Evolutionary conservation across 2,113 vertebrate genomes (phyloP), one percentile per base, ranked within the genome.

Genomic region (Xenopus borealis): DNA sequence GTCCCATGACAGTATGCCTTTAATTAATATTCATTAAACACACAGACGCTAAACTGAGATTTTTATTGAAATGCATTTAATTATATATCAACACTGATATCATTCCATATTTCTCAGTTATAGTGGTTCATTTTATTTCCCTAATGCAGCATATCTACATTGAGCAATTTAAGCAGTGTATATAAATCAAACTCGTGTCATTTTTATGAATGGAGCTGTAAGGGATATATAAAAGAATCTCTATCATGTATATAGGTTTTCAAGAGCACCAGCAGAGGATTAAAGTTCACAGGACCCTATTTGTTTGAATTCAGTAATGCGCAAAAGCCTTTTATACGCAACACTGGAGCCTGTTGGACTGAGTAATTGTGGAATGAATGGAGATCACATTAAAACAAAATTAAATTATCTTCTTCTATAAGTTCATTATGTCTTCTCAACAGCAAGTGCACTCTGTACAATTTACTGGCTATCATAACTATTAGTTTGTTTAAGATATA

Each of bases 331-430:
- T 77, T 77, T 77, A 77, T 69, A 63, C 61, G 74, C 17, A 64
- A 64, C 66, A 77, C 59, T 64, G 74, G 67, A 77, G 67, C 74
- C 59, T 27, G 62, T 18, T 77, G 59, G 74, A 64, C 62, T 50
- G 67, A 55, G 30, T 77, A 77, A 77, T 76, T 76, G 18, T 40
- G 52, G 63, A 70, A 57, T 64, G 61, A 61, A 69, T 23, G 70
- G 61, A 57, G 66, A 59, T 33, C 66, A 46, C 19, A 62, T 13
- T 17, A 69, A 61, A 19, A 63, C 58, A 44, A 33, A 64, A 53
- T 61, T 57, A 13, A 50, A 4, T 50, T 50, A 12, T 50, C 3
- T 50, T 10, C 47, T 16, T 50, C 23, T 27, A 27, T 27, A 27
- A 27, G 3, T 27, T 3, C 23, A 27, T 27, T 27, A 40, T 40